These are phyloP conservation scores for Limnephilus rhombicus DNA, from an alignment of 2,888 invertebrate species.

Conservation along the genomic window DNA sequence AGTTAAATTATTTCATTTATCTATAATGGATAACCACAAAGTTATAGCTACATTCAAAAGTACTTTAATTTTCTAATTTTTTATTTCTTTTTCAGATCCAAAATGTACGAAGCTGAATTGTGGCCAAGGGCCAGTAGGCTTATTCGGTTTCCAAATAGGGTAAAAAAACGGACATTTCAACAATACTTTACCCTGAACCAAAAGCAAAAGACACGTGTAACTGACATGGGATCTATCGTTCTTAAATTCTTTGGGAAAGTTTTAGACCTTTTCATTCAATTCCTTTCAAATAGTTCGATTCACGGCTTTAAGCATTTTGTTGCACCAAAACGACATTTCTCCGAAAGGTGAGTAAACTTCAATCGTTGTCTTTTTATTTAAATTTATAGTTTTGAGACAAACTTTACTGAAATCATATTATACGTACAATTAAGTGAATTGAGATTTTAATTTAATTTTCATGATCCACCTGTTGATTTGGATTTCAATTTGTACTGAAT, in stretches of 20 bases:
- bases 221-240: neutral
- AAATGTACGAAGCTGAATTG: neutral
- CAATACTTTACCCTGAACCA: neutral
- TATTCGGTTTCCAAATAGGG: neutral
- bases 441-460: no score
- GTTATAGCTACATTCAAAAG: no score
- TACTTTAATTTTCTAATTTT: neutral
- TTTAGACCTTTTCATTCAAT: slow-evolving; percentile 10
- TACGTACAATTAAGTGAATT: no score
- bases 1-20: no score
- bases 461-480: no score
- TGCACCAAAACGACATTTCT: slow-evolving; percentile 55
- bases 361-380: neutral
- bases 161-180: neutral
- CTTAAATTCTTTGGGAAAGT: neutral
- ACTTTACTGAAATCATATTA: no score
- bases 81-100: neutral
- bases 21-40: no score
- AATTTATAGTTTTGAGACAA: no score
- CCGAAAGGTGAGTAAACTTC: slow-evolving; percentile 50
- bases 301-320: slow-evolving; percentile 60
- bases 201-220: neutral
- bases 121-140: neutral
- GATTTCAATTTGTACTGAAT: no score
- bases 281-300: slow-evolving; percentile 50